phyloP scores from a whole-genome alignment of 2,888 invertebrate species.

The Cryptophagus acutangulus region DNA sequence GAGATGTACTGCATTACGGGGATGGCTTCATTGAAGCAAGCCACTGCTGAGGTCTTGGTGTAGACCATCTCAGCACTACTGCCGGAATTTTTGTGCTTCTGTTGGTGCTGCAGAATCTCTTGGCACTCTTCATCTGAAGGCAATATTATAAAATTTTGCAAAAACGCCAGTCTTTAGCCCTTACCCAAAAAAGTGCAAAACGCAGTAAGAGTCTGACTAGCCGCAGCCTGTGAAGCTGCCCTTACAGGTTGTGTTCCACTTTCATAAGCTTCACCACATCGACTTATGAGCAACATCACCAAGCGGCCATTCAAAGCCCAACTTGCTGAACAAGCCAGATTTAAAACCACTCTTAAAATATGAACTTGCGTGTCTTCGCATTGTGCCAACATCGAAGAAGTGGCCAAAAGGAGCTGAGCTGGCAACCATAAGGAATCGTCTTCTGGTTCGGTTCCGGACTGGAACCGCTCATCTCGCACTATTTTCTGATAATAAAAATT shows the following conservation, averaged over 20 bases:
- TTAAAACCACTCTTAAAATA: constrained; percentile 70
- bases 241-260: constrained; percentile 73
- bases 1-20: constrained; percentile 86
- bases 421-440: constrained; percentile 91
- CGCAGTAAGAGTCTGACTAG: constrained; percentile 81
- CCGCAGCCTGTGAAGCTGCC: constrained; percentile 84
- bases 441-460: constrained; percentile 84
- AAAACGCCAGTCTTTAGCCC: constrained; percentile 16
- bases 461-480: constrained; percentile 86
- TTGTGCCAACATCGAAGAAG: constrained; percentile 72
- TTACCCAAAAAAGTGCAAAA: constrained; percentile 77
- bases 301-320: constrained; percentile 87
- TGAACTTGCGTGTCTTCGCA: constrained; percentile 81
- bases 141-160: constrained; percentile 6
- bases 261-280: constrained; percentile 79
- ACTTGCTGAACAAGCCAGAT: constrained; percentile 81
- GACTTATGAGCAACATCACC: constrained; percentile 79
- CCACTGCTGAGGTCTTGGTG: constrained; percentile 63
- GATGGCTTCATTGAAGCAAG: constrained; percentile 85
- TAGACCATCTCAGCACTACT: constrained; percentile 53
- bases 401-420: constrained; percentile 81
- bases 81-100: constrained; percentile 49
- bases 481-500: constrained; percentile 61
- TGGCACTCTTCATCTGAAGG: constrained; percentile 79
- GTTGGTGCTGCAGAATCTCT: constrained; percentile 57